Evolutionary conservation across 37 sponge, comb jelly and placozoan species (phyloP).

Genomic region (Halisarca cf. caerulea): DNA sequence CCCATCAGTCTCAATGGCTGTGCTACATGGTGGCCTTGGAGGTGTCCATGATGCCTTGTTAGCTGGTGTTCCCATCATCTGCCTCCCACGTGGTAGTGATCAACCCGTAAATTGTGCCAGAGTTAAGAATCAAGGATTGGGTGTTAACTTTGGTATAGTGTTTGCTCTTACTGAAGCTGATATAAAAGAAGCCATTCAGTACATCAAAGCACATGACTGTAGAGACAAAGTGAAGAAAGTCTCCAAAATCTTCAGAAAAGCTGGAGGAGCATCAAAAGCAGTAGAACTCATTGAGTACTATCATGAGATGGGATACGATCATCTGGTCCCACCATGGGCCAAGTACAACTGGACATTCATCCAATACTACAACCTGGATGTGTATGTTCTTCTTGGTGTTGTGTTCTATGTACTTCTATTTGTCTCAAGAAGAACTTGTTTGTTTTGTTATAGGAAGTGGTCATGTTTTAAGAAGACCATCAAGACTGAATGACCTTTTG

Average conservation of each 20-base stretch:
- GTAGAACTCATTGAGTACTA: constrained; percentile 63
- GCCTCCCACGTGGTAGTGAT: constrained; percentile 27
- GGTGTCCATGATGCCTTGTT: constrained; percentile 59
- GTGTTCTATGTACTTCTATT: not conserved
- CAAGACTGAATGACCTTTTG: no score
- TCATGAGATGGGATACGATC: constrained; percentile 52
- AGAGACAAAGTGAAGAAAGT: not conserved
- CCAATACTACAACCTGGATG: constrained; percentile 71
- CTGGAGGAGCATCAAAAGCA: constrained; percentile 57
- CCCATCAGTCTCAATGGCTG: constrained; percentile 23
- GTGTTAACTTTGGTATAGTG: not conserved
- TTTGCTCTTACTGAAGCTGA: not conserved
- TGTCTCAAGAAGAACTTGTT: no score
- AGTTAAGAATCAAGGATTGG: constrained; percentile 11
- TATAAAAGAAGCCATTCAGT: not conserved
- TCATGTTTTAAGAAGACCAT: no score
- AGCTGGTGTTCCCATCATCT: no score
- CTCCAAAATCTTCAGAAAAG: constrained; percentile 19
- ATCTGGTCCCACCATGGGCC: constrained; percentile 51
- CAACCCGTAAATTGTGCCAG: constrained; percentile 25
- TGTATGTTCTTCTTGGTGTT: constrained; percentile 14
- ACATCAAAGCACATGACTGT: constrained; percentile 6
- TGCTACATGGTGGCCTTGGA: constrained; percentile 62
- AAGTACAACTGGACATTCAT: constrained; percentile 65
- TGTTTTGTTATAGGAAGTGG: no score